A percentile compares a stretch with the other conserved stretches of the same genome.
Conservation (phyloP, 2,888 invertebrate genomes). For the Stenodema calcarata region DNA sequence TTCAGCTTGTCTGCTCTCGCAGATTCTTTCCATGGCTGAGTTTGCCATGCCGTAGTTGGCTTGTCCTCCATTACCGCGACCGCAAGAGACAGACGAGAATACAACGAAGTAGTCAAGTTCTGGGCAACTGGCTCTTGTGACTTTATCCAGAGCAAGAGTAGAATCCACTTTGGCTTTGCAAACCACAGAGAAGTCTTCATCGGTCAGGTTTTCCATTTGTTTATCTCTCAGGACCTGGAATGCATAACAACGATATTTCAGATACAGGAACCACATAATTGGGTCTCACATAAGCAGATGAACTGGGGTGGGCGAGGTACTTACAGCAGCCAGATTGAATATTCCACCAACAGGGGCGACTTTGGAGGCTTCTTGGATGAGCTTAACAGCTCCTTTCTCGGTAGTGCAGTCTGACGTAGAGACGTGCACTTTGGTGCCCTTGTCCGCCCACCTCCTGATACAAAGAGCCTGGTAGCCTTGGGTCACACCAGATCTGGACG, state of each 20-base stretch:
- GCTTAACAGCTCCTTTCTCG: slow-evolving; percentile 60
- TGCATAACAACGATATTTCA: background rate
- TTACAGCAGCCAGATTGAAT: slow-evolving; percentile 92
- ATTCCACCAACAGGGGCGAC: slow-evolving; percentile 72
- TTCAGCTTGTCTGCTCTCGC: slow-evolving; percentile 73
- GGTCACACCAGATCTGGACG: slow-evolving; percentile 86
- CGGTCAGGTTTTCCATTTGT: slow-evolving; percentile 84
- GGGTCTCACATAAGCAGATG: no score
- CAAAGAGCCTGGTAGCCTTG: slow-evolving; percentile 91
- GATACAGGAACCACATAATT: no score
- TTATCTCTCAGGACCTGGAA: slow-evolving; percentile 76
- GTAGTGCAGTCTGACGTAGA: slow-evolving; percentile 61
- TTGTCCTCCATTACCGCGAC: slow-evolving; percentile 91
- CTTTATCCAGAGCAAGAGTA: slow-evolving; percentile 81
- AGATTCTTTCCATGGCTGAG: slow-evolving; percentile 69
- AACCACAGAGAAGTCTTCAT: slow-evolving; percentile 80
- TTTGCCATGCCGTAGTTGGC: slow-evolving; percentile 90
- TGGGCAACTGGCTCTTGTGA: slow-evolving; percentile 78
- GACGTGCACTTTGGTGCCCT: slow-evolving; percentile 61
- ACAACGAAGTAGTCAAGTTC: slow-evolving; percentile 80
- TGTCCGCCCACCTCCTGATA: slow-evolving; percentile 68
- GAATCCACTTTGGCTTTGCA: slow-evolving; percentile 85
- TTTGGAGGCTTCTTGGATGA: slow-evolving; percentile 60
- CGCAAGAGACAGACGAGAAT: slow-evolving; percentile 90
- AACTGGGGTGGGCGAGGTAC: no score